Evolutionary conservation across 2,888 invertebrate species (phyloP).

Genomic region (Lobophora halterata): DNA sequence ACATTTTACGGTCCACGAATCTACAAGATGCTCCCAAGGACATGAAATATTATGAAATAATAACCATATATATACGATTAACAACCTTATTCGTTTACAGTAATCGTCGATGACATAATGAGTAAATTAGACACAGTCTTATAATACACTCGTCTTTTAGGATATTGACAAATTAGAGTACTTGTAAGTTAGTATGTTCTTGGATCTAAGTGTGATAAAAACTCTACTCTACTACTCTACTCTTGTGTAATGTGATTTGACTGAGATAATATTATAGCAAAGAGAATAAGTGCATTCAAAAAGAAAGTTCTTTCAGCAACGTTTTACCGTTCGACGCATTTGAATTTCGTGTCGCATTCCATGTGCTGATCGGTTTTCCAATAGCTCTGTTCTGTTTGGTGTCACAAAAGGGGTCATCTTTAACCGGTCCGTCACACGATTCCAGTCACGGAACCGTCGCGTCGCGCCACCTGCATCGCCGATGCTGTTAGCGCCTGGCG

Average conservation of each 20-base stretch:
- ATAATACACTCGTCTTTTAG: conserved; percentile 8
- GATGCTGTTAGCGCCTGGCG: conserved; percentile 55
- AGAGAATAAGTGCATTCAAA: conserved; percentile 11
- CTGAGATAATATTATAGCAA: too few species aligned
- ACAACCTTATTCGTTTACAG: conserved; percentile 36
- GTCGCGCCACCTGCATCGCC: conserved; percentile 67
- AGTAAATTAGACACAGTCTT: conserved; percentile 6
- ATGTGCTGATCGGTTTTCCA: conserved; percentile 44
- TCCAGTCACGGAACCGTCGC: conserved; percentile 64
- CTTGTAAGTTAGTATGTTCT: too few species aligned
- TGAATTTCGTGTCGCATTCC: conserved; percentile 53
- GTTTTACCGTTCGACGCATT: conserved; percentile 39
- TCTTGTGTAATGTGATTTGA: too few species aligned
- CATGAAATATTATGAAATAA: conserved; percentile 46
- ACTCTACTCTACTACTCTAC: too few species aligned
- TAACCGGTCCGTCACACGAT: conserved; percentile 63
- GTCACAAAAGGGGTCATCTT: conserved; percentile 57
- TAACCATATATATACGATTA: conserved; percentile 40
- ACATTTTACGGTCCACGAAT: conserved; percentile 57
- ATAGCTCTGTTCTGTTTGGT: conserved; percentile 37
- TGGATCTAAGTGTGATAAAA: too few species aligned
- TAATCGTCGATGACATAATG: conserved; percentile 9
- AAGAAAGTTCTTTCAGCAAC: conserved; percentile 11
- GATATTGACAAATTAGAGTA: conserved; percentile 9
- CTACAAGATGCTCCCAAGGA: conserved; percentile 62